phyloP scores from a whole-genome alignment of 2,888 invertebrate genomes.

The Rhamphomyia laevipes region DNA sequence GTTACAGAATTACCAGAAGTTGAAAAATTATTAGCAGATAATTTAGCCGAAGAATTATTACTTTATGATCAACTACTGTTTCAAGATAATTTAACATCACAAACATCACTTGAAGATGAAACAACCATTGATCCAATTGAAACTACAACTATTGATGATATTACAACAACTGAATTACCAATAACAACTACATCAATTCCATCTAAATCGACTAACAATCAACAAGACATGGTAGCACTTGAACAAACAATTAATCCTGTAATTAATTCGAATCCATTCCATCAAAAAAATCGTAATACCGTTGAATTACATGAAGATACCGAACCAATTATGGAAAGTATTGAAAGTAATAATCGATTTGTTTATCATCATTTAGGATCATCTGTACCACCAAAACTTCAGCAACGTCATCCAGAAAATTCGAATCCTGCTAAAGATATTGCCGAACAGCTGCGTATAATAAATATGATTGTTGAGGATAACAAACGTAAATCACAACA shows the following conservation, averaged over 20 bases:
- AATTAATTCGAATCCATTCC: too few relatives aligned
- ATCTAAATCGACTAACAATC: too few relatives aligned
- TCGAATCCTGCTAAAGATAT: slow-evolving; percentile 3
- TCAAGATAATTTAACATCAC: slow-evolving; percentile 2
- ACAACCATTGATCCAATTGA: slow-evolving; percentile 6
- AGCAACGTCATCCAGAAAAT: not conserved
- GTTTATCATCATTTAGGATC: slow-evolving; percentile 13
- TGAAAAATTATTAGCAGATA: slow-evolving; percentile 9
- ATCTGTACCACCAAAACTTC: not conserved
- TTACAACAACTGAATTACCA: not conserved
- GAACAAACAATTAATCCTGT: not conserved
- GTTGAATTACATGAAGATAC: not conserved
- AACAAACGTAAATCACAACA: slow-evolving; percentile 8
- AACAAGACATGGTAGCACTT: too few relatives aligned
- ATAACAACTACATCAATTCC: too few relatives aligned
- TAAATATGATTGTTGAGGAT: slow-evolving; percentile 15
- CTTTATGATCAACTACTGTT: slow-evolving; percentile 6
- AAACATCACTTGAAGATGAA: slow-evolving; percentile 1
- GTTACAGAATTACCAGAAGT: slow-evolving; percentile 7
- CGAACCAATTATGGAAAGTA: slow-evolving; percentile 5
- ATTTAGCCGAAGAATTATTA: slow-evolving; percentile 13
- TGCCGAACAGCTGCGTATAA: slow-evolving; percentile 12
- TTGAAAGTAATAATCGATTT: slow-evolving; percentile 13
- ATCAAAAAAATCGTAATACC: too few relatives aligned
- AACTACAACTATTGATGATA: slow-evolving; percentile 5